Evolutionary conservation across 1,140 invertebrate genomes (phyloP).

Genomic region (Portunus trituberculatus): DNA sequence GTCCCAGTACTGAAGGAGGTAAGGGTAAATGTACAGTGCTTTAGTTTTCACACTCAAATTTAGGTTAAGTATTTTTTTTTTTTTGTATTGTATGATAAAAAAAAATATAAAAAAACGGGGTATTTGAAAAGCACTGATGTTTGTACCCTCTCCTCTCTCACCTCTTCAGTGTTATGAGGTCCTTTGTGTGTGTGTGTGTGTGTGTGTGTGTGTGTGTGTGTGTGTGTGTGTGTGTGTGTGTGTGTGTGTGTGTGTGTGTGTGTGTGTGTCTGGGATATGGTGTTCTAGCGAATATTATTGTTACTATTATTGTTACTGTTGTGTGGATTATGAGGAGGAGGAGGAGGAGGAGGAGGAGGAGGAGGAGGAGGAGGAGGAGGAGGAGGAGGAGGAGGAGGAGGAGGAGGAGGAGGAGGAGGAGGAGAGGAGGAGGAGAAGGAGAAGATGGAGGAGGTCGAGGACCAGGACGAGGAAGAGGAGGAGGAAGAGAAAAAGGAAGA

Average conservation of each 20-base stretch:
- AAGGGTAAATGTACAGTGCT: too few species aligned
- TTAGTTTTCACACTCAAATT: too few species aligned
- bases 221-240: slow-evolving; percentile 12
- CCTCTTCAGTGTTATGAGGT: background rate
- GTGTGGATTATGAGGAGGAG: background rate
- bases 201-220: slow-evolving; percentile 61
- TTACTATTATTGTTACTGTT: too few species aligned
- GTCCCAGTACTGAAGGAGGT: too few species aligned
- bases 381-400: slow-evolving; percentile 40
- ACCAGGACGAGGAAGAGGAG: background rate
- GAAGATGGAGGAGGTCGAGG: background rate
- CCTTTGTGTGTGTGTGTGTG: slow-evolving; percentile 51
- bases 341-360: slow-evolving; percentile 17
- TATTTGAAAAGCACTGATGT: too few species aligned
- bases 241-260: background rate
- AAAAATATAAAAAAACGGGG: too few species aligned
- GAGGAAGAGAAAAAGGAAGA: background rate
- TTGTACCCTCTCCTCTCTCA: too few species aligned
- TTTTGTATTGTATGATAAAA: too few species aligned
- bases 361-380: slow-evolving; percentile 40
- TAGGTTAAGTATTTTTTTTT: too few species aligned
- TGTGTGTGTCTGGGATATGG: too few species aligned
- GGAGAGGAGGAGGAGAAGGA: background rate
- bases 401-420: background rate
- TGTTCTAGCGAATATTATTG: too few species aligned